Evolutionary conservation across 2,113 vertebrate species (phyloP), one percentile per base, ranked within the genome.

Genomic region (Oryzias javanicus): DNA sequence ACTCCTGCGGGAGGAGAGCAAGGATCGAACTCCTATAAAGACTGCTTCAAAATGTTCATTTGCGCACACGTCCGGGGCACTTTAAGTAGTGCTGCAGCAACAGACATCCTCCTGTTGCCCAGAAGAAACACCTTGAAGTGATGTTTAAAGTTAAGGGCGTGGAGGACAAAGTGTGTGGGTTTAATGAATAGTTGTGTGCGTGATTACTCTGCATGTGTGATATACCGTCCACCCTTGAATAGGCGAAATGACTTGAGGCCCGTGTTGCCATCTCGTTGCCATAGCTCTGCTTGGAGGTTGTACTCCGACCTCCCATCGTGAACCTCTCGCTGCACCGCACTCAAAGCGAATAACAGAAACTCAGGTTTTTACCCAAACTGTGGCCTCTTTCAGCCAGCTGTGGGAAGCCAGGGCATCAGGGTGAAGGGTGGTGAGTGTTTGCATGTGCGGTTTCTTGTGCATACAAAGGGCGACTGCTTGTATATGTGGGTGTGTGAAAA

Each of bases 291-390:
- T 76, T 51, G 50, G 76, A 52, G 69, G 63, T 81, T 58, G 46
- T 54, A 18, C 50, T 50, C 55, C 48, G 74, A 80, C 80, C 85
- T 84, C 82, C 64, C 74, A 81, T 55, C 47, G 57, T 69, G 81
- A 80, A 74, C 69, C 81, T 80, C 70, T 81, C 57, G 69, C 83
- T 69, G 27, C 56, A 72, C 59, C 52, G 67, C 61, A 53, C 75
- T 82, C 73, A 80, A 78, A 79, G 75, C 79, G 86, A 88, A 90
- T 77, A 90, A 60, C 68, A 66, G 70, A 77, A 86, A 74, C 49
- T 65, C 60, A 50, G 68, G 52, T 46, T 59, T 79, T 82, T 61
- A 78, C 79, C 84, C 76, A 82, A 81, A 79, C 72, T 84, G 79
- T 50, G 74, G 84, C 82, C 81, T 84, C 64, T 14, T 71, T 76